Evolutionary conservation across 2,888 invertebrate genomes (phyloP).

Genomic region (Tipula confusa): DNA sequence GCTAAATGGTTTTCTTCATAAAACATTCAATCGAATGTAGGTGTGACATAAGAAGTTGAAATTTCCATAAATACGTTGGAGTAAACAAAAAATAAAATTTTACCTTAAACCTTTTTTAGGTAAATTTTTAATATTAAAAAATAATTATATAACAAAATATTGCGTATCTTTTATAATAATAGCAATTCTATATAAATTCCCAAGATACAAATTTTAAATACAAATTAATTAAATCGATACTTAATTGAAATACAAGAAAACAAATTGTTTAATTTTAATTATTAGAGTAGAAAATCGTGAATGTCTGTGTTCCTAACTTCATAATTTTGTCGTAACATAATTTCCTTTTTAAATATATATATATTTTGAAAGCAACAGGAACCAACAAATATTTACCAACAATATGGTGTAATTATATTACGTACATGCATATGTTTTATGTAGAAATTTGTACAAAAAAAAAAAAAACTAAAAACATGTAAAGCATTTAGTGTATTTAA

Average conservation of each 20-base stretch:
- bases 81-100: not conserved
- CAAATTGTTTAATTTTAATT: not conserved
- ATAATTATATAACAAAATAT: not conserved
- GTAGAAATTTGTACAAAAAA: not conserved
- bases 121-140: not conserved
- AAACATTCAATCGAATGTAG: not conserved
- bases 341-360: not conserved
- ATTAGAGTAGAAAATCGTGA: not conserved
- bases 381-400: not conserved
- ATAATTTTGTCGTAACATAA: not conserved
- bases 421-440: not conserved
- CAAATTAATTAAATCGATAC: slow-evolving; percentile 3
- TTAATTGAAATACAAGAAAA: not conserved
- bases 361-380: slow-evolving; percentile 16
- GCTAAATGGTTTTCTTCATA: not conserved
- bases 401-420: not conserved
- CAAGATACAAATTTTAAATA: not conserved
- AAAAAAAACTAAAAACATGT: not conserved
- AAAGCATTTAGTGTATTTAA: not conserved
- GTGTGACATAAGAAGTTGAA: not conserved
- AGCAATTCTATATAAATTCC: not conserved
- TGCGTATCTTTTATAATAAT: not conserved
- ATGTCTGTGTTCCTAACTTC: not conserved
- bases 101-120: not conserved
- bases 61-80: not conserved